Conservation (phyloP, 2,797 vertebrate species). For the Caiman crocodilus region DNA sequence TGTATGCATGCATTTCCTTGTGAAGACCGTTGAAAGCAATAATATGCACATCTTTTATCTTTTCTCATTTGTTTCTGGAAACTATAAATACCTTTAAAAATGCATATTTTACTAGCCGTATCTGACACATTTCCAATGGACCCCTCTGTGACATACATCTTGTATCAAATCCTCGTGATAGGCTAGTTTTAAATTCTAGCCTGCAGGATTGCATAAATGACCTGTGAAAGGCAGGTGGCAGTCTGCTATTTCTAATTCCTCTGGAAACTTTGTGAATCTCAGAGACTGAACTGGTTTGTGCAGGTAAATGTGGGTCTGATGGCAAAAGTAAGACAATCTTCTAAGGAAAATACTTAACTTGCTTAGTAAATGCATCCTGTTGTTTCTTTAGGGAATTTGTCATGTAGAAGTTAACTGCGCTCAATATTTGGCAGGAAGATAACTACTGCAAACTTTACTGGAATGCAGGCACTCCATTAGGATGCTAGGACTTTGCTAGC, state of each 20-base stretch:
- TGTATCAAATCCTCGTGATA: not conserved
- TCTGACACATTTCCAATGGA: conserved; percentile 17
- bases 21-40: conserved; percentile 13
- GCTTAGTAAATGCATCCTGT: not conserved
- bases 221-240: conserved; percentile 58
- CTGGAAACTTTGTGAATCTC: not conserved
- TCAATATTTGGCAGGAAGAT: not conserved
- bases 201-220: conserved; percentile 55
- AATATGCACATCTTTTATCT: not conserved
- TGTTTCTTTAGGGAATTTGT: conserved; percentile 12
- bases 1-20: not conserved
- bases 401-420: not conserved
- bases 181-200: not conserved
- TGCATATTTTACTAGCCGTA: not conserved
- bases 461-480: no score
- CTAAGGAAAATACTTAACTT: not conserved
- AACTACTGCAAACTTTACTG: conserved; percentile 4
- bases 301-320: not conserved
- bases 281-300: not conserved
- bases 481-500: not conserved
- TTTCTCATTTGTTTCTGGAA: conserved; percentile 12
- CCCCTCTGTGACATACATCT: not conserved
- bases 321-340: not conserved
- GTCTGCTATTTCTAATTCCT: conserved; percentile 34
- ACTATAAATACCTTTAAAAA: not conserved